Percentiles rank a stretch among this genome's conserved stretches.
Evolutionary conservation across 2,888 invertebrate species (phyloP).

Genomic region (Cephonodes hylas): DNA sequence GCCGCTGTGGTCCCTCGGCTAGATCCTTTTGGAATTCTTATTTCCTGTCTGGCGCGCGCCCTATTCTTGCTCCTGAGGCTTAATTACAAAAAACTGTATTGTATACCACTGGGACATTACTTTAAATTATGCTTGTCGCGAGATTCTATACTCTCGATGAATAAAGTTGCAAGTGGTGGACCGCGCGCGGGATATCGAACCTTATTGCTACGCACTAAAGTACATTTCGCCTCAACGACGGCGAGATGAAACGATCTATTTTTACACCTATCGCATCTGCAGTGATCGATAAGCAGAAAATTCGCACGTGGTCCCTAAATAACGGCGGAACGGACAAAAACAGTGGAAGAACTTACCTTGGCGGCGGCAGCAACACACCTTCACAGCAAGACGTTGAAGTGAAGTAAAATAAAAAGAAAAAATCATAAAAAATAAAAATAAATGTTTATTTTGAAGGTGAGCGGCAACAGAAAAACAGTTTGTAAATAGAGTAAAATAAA

Average conservation of each 20-base stretch:
- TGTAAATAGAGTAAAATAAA: constrained; percentile 31
- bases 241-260: constrained; percentile 26
- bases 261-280: constrained; percentile 40
- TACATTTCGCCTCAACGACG: background rate
- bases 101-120: constrained; percentile 8
- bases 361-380: constrained; percentile 43
- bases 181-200: background rate
- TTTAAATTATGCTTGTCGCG: constrained; percentile 8
- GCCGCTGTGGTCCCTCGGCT: background rate
- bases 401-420: constrained; percentile 31
- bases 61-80: constrained; percentile 5
- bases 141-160: background rate
- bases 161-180: background rate
- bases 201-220: background rate
- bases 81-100: constrained; percentile 8
- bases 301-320: background rate
- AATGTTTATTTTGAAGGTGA: constrained; percentile 34
- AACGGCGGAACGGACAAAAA: constrained; percentile 18
- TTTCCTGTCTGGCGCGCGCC: constrained; percentile 5
- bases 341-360: constrained; percentile 54
- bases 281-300: constrained; percentile 40
- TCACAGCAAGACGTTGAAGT: constrained; percentile 32
- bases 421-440: constrained; percentile 30
- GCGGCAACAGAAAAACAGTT: constrained; percentile 17
- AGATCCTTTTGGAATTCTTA: constrained; percentile 2